phyloP scores from a whole-genome alignment of 2,113 vertebrate genomes.

The Struthidea cinerea region DNA sequence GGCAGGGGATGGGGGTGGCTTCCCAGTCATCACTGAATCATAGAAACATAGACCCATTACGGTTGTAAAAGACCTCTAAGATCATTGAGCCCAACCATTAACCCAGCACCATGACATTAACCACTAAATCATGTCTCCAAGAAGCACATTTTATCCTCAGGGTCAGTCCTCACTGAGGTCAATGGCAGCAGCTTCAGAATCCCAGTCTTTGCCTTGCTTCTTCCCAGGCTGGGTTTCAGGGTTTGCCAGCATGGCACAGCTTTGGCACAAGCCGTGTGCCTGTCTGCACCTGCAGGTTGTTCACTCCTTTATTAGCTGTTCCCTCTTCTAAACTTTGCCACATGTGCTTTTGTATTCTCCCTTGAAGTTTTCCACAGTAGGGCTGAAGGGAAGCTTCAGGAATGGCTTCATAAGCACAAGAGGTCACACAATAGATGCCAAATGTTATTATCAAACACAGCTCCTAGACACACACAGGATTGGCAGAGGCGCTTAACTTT shows the following conservation, averaged over 20 bases:
- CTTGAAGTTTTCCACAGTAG: background rate
- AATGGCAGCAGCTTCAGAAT: background rate
- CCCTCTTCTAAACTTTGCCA: background rate
- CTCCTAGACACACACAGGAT: background rate
- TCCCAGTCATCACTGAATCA: background rate
- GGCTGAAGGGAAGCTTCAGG: background rate
- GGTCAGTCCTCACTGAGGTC: fast-evolving
- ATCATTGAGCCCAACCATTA: background rate
- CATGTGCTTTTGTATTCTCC: background rate
- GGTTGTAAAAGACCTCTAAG: background rate
- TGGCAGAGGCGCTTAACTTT: background rate
- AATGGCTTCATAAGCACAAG: background rate
- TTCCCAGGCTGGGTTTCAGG: background rate
- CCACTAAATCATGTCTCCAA: background rate
- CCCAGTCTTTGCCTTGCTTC: background rate
- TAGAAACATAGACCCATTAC: background rate
- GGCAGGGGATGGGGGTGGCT: background rate
- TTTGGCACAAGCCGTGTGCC: fast-evolving
- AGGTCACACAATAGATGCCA: background rate
- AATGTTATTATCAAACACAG: background rate
- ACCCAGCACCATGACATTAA: background rate
- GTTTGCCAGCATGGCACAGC: background rate
- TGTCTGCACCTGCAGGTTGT: background rate
- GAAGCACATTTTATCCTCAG: background rate
- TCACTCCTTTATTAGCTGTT: background rate